A percentile compares a stretch with the other conserved stretches of the same genome.
Conservation (phyloP, 2,113 vertebrate species). For the Euleptes europaea region DNA sequence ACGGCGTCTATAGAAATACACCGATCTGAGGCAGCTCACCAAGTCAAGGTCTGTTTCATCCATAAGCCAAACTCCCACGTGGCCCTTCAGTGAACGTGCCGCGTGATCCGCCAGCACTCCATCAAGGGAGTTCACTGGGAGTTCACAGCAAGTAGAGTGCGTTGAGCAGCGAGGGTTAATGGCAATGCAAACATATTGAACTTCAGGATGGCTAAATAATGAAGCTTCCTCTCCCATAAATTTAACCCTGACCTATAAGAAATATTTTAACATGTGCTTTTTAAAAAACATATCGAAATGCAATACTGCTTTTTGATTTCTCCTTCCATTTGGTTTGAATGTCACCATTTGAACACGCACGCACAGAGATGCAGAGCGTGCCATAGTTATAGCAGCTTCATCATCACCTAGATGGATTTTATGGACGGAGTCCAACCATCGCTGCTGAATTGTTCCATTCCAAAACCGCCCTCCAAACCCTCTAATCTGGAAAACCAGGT, state of each 20-base stretch:
- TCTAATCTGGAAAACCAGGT: neutral
- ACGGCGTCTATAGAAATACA: neutral
- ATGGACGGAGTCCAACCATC: conserved; percentile 50
- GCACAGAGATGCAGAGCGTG: conserved; percentile 31
- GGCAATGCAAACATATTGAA: conserved; percentile 59
- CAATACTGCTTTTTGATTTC: conserved; percentile 40
- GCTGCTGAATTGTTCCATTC: conserved; percentile 60
- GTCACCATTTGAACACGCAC: conserved; percentile 29
- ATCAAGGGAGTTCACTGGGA: conserved; percentile 41
- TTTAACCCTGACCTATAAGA: conserved; percentile 60
- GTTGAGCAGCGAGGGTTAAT: conserved; percentile 57
- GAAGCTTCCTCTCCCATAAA: conserved; percentile 65
- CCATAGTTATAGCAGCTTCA: conserved; percentile 56
- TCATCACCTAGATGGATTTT: conserved; percentile 61
- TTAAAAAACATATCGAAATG: neutral
- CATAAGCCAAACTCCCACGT: neutral
- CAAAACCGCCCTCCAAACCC: neutral
- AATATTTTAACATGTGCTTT: conserved; percentile 54
- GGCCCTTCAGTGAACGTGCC: neutral
- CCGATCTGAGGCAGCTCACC: too few relatives aligned
- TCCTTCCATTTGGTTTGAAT: conserved; percentile 37
- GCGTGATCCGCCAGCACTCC: conserved; percentile 53
- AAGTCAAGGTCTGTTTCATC: conserved; percentile 7
- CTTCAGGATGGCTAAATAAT: conserved; percentile 67
- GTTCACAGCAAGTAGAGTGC: conserved; percentile 62